These are phyloP conservation scores for Tetramorium bicarinatum DNA, from an alignment of 2,888 invertebrate genomes.

Conservation along the genomic window DNA sequence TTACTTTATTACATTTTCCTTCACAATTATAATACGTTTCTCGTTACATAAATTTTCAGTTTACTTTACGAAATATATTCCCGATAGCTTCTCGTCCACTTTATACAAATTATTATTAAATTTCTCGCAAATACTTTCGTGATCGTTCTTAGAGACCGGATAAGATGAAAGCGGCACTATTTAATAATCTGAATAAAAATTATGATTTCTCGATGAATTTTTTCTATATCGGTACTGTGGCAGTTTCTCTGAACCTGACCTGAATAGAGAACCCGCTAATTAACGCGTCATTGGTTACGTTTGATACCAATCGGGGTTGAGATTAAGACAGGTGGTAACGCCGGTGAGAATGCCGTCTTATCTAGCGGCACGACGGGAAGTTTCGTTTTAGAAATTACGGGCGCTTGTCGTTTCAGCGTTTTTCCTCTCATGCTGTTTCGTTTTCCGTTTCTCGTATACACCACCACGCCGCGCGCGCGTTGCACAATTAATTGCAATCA, in stretches of 20 bases:
- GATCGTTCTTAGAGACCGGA: neutral
- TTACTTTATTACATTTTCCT: neutral
- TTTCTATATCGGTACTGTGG: neutral
- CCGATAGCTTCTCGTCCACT: neutral
- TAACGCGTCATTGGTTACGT: conserved; percentile 16
- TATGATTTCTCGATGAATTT: conserved; percentile 9
- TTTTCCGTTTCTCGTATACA: conserved; percentile 35
- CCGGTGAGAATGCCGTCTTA: neutral
- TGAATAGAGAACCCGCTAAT: conserved; percentile 43
- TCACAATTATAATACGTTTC: neutral
- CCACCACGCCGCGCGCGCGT: conserved; percentile 27
- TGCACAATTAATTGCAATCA: conserved; percentile 70
- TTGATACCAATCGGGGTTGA: conserved; percentile 8
- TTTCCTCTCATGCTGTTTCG: conserved; percentile 45
- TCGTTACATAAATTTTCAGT: neutral
- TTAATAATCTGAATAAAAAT: neutral
- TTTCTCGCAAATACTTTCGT: neutral
- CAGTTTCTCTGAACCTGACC: conserved; percentile 3
- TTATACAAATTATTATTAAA: neutral
- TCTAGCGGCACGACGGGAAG: neutral
- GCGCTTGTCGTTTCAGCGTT: conserved; percentile 18
- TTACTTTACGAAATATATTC: neutral
- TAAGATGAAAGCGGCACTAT: neutral
- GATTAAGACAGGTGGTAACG: neutral
- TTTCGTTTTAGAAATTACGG: conserved; percentile 47